Evolutionary conservation across 2,888 invertebrate genomes (phyloP), one percentile per base, ranked within the genome.

Genomic region (Macrosoma leucophasiata): DNA sequence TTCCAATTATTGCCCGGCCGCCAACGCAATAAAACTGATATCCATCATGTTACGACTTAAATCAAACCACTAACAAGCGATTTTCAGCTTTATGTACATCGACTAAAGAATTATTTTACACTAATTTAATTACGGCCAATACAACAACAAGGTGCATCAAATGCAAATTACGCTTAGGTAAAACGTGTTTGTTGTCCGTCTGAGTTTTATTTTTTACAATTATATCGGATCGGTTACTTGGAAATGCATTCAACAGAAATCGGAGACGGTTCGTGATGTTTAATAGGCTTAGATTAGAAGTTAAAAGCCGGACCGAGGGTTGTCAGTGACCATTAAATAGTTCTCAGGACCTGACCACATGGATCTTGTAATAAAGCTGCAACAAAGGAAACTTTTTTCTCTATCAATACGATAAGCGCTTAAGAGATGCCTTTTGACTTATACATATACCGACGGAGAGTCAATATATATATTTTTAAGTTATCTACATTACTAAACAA

Each of bases 151-250:
- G 35, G 46, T 35, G 43, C 35, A 41, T 22, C 52, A 63, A 50
- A 82, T 79, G 82, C 76, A 84, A 82, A 82, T 84, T 78, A 78
- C 64, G 69, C 78, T 78, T 79, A 81, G 75, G 78, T 74, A 78
- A 75, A 79, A 81, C 77, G 76, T 81, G 79, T 82, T 74, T 74
- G 74, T 74, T 76, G 77, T 73, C 74, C 64, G 68, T 68, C 65
- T 61, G 69, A 60, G 69, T 79, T 79, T 81, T 79, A 74, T 81
- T 82, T 84, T 81, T 77, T 78, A 79, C 73, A 81, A 77, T 81
- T 81, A 82, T 77, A 78, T 79, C 76, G 76, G 65, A 57, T 65
- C 59, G 71, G 72, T 72, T 84, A 78, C 81, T 78, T 81, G 82
- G 84, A 84, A 84, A 78, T 73, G 79, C 77, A 81, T 81, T 81